Percentiles rank a stretch among this genome's conserved stretches.
phyloP scores from a whole-genome alignment of 2,797 vertebrate genomes.

The Morelia viridis region DNA sequence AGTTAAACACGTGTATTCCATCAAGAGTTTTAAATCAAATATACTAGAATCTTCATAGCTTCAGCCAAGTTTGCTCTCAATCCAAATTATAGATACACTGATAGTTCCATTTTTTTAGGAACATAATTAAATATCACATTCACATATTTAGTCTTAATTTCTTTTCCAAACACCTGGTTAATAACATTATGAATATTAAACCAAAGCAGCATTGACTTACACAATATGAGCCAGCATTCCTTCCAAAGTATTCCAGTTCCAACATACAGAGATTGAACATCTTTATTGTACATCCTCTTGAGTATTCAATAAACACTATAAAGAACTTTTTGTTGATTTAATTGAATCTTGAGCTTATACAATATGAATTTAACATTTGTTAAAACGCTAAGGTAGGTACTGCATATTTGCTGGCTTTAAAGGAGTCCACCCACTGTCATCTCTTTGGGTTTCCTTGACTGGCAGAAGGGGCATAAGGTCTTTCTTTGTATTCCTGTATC shows the following conservation, averaged over 20 bases:
- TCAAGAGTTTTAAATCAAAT: background rate
- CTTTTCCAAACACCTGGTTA: background rate
- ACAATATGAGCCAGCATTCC: background rate
- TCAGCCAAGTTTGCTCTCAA: background rate
- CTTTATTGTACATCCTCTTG: background rate
- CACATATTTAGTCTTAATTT: background rate
- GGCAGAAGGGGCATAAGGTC: background rate
- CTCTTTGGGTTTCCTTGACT: background rate
- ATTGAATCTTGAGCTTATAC: background rate
- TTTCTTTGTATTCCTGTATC: background rate
- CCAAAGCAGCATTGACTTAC: background rate
- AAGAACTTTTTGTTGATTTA: background rate
- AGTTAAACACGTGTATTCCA: background rate
- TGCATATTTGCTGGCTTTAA: background rate
- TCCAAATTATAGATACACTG: background rate
- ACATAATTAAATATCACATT: background rate
- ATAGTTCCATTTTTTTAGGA: background rate
- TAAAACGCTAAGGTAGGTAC: background rate
- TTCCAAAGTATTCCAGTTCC: background rate
- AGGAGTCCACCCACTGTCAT: background rate
- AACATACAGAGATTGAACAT: background rate
- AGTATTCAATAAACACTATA: background rate
- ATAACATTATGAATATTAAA: background rate
- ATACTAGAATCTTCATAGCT: background rate
- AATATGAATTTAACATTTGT: background rate